A percentile compares a stretch with the other conserved stretches of the same genome.
Conservation (phyloP, 2,113 vertebrate genomes). For the Hemichromis elongatus region DNA sequence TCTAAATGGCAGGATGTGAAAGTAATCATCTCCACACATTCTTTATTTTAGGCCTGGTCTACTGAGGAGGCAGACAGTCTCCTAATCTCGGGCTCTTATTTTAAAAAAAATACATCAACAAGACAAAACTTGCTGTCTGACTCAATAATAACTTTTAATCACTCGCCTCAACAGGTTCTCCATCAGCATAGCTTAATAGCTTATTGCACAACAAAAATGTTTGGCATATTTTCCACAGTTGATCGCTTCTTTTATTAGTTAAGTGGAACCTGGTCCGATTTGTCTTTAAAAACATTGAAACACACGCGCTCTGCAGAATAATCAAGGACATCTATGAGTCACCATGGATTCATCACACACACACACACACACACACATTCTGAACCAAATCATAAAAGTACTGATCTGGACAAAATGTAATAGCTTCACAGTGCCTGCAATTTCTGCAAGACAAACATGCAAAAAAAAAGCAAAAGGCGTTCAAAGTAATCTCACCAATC, state of each 20-base stretch:
- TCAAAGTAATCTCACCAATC: not conserved
- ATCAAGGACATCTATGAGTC: constrained; percentile 49
- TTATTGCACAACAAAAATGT: not conserved
- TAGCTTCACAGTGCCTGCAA: not conserved
- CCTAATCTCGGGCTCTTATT: not conserved
- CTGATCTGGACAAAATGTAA: not conserved
- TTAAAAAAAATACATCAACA: constrained; percentile 4
- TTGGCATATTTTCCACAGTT: not conserved
- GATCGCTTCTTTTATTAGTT: not conserved
- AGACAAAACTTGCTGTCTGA: not conserved
- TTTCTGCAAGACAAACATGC: not conserved
- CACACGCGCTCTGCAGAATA: constrained; percentile 5
- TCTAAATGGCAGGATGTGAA: not conserved
- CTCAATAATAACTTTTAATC: not conserved
- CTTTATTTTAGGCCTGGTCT: not conserved
- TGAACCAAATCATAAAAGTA: not conserved
- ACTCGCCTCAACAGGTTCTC: constrained; percentile 22
- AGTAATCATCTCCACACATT: not conserved
- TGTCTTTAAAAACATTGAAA: not conserved
- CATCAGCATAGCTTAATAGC: not conserved
- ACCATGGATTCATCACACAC: constrained; percentile 5
- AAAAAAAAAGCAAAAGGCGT: not conserved
- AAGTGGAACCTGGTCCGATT: constrained; percentile 12
- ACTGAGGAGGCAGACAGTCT: not conserved
- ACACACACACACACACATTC: not conserved